Evolutionary conservation across 2,888 invertebrate genomes (phyloP).

Genomic region (Ischnus inquisitorius): DNA sequence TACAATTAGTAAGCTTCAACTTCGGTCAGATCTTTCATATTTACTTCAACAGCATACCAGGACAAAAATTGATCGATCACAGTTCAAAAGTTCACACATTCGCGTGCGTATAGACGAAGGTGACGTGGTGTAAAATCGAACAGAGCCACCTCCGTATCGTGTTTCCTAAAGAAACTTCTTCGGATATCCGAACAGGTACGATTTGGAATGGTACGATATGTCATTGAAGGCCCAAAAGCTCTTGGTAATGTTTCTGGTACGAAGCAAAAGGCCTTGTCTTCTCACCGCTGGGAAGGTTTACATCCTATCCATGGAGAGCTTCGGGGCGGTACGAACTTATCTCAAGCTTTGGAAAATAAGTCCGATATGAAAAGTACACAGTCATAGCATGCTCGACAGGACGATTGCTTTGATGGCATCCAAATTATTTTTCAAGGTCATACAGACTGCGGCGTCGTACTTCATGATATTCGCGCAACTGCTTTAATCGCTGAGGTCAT

Average conservation of each 20-base stretch:
- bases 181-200: background rate
- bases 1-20: background rate
- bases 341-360: background rate
- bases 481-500: background rate
- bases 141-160: no score
- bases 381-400: background rate
- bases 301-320: conserved; percentile 24
- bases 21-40: background rate
- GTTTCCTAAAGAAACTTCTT: no score
- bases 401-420: background rate
- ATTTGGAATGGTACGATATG: conserved; percentile 37
- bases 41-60: background rate
- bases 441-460: background rate
- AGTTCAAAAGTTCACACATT: background rate
- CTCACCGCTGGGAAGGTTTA: conserved; percentile 21
- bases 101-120: background rate
- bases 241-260: conserved; percentile 23
- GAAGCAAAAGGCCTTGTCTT: conserved; percentile 19
- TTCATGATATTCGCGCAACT: background rate
- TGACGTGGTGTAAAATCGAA: background rate
- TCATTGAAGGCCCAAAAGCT: conserved; percentile 10
- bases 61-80: conserved; percentile 31
- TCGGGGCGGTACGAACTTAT: background rate
- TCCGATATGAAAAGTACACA: background rate
- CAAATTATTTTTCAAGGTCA: background rate